Evolutionary conservation across 1,140 invertebrate genomes (phyloP).

Genomic region (Leucophenga varia): DNA sequence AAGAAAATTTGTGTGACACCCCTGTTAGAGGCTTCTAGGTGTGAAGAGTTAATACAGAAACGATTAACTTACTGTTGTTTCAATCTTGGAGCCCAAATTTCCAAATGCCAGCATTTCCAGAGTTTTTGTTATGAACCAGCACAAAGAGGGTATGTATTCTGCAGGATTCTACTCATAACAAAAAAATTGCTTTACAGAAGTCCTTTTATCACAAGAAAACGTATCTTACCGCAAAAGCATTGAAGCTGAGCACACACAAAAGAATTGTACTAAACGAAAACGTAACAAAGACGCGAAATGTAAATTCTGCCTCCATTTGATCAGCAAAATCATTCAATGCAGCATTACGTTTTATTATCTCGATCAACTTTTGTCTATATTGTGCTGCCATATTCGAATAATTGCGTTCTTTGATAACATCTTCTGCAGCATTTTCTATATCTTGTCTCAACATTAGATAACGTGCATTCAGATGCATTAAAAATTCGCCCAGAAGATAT

Average conservation of each 20-base stretch:
- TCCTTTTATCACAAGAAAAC: background rate
- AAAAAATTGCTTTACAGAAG: background rate
- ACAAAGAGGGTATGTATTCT: constrained; percentile 31
- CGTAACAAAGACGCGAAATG: constrained; percentile 41
- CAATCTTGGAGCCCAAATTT: constrained; percentile 32
- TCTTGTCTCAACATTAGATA: constrained; percentile 31
- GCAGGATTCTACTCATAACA: constrained; percentile 19
- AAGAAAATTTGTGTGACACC: too few species aligned
- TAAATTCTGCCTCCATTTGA: constrained; percentile 34
- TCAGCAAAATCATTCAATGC: constrained; percentile 33
- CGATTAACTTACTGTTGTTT: constrained; percentile 26
- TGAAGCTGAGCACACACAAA: constrained; percentile 38
- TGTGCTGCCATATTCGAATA: background rate
- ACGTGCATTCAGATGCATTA: constrained; percentile 43
- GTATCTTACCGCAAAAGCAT: constrained; percentile 42
- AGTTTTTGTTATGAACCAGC: constrained; percentile 35
- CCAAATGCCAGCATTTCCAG: constrained; percentile 32
- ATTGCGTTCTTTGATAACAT: background rate
- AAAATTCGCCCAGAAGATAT: constrained; percentile 38
- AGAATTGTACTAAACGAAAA: constrained; percentile 35
- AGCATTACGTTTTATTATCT: constrained; percentile 29
- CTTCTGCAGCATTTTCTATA: constrained; percentile 6
- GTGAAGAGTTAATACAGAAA: too few species aligned
- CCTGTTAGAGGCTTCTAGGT: too few species aligned
- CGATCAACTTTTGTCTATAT: constrained; percentile 18